Evolutionary conservation across 2,888 invertebrate species (phyloP), one percentile per base, ranked within the genome.

Genomic region (Caenorhabditis doughertyi): DNA sequence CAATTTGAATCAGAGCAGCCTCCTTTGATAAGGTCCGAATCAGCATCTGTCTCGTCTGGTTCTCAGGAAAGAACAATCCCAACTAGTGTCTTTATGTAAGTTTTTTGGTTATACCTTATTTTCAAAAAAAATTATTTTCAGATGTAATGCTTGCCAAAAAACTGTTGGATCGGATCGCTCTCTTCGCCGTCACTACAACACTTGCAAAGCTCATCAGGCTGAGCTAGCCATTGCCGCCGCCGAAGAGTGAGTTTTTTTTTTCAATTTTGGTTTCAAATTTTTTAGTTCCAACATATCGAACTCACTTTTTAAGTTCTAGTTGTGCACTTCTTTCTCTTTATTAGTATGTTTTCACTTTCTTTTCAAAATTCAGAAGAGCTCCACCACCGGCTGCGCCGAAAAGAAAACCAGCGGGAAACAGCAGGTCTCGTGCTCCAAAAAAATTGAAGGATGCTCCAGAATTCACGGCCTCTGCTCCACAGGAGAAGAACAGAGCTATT

Each of bases 111-210:
- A n/a, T n/a, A n/a, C n/a, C n/a, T 21, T 39, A 13, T 11, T 51
- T 51, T 51, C 3, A 51, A 51, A 51, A n/a, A 23, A 7, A 18
- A 5, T 47, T 32, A 35, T 60, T 76, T 82, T 32, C 79, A 86
- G 84, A 21, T 87, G 87, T 65, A 80, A 80, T 8, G 55, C 84
- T 8, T 85, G 85, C 76, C 73, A 84, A 27, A 87, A 84, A 74
- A 27, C 55, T 5, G 85, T 87, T 8, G 80, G 81, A n/a, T 87
- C 87, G 13, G 65, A 73, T 18, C 65, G 87, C 49, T 79, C 79
- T 7, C 72, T 87, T 13, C 85, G 85, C 35, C 83, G 87, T 8
- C 87, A 87, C 56, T 81, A 83, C 49, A 79, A 67, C 11, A 87
- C 87, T 0, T 87, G 87, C 77, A 85, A 85, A 35, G 55, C 44